A percentile compares a stretch with the other conserved stretches of the same genome.
These are phyloP conservation scores for Steatornis caripensis DNA, from an alignment of 2,113 vertebrate genomes.

Conservation along the genomic window DNA sequence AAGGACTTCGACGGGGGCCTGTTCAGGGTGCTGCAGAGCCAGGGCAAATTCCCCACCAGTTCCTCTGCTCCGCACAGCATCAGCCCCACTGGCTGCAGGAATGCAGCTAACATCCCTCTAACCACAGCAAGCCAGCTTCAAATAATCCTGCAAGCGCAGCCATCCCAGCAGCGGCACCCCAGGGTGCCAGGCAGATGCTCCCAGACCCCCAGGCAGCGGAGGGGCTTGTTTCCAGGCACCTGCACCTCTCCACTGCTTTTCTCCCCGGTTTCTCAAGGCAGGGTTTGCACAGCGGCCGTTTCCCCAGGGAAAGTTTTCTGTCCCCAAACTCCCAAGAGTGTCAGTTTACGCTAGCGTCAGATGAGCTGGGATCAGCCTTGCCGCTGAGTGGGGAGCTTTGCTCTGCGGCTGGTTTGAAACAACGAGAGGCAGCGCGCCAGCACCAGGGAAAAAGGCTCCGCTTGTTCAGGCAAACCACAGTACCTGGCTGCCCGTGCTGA, in stretches of 20 bases:
- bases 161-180: neutral
- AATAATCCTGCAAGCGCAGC: neutral
- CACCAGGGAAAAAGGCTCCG: neutral
- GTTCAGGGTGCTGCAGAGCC: neutral
- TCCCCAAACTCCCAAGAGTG: conserved; percentile 52
- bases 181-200: neutral
- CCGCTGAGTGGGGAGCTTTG: neutral
- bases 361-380: conserved; percentile 16
- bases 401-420: conserved; percentile 1
- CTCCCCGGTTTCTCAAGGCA: neutral
- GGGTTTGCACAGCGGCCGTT: neutral
- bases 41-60: neutral
- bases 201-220: neutral
- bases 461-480: neutral
- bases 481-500: neutral
- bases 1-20: neutral
- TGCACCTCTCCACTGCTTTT: neutral
- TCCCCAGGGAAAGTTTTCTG: conserved; percentile 44
- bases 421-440: conserved; percentile 25
- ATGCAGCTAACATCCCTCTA: neutral
- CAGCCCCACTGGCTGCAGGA: neutral
- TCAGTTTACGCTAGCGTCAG: conserved; percentile 50
- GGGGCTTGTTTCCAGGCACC: neutral
- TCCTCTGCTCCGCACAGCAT: neutral
- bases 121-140: neutral